Evolutionary conservation across 2,113 vertebrate species (phyloP).

Genomic region (Hirundichthys speculiger): DNA sequence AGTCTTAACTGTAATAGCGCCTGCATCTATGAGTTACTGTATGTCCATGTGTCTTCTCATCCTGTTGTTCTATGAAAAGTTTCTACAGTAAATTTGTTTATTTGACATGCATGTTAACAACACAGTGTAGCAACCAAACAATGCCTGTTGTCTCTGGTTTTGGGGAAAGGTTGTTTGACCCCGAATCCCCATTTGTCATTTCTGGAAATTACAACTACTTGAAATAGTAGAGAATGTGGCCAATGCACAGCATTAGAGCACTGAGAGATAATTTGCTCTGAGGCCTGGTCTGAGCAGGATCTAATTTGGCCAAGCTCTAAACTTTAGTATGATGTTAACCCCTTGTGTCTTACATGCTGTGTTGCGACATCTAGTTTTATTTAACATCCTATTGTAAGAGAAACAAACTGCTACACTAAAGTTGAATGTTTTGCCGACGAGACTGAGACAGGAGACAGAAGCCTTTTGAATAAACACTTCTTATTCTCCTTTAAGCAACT

Average conservation of each 20-base stretch:
- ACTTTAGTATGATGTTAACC: constrained; percentile 6
- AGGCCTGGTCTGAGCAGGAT: constrained; percentile 1
- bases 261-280: not conserved
- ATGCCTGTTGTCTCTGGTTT: constrained; percentile 1
- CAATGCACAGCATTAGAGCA: constrained; percentile 7
- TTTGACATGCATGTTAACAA: not conserved
- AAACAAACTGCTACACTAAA: not conserved
- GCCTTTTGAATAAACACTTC: too few relatives aligned
- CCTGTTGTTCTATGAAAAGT: not conserved
- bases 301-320: not conserved
- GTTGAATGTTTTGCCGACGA: not conserved
- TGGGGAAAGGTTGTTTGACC: not conserved
- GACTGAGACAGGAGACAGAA: constrained; percentile 2
- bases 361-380: constrained; percentile 3
- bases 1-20: not conserved
- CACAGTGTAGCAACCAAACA: not conserved
- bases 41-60: constrained; percentile 4
- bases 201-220: constrained; percentile 11
- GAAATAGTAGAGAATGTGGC: not conserved
- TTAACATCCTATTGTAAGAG: not conserved
- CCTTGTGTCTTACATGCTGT: not conserved
- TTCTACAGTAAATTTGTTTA: not conserved
- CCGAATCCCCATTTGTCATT: constrained; percentile 1
- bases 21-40: not conserved
- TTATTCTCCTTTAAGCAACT: too few relatives aligned